Base-by-base conservation (phyloP, 2,888 invertebrate genomes). In the Apantesis nais region DNA sequence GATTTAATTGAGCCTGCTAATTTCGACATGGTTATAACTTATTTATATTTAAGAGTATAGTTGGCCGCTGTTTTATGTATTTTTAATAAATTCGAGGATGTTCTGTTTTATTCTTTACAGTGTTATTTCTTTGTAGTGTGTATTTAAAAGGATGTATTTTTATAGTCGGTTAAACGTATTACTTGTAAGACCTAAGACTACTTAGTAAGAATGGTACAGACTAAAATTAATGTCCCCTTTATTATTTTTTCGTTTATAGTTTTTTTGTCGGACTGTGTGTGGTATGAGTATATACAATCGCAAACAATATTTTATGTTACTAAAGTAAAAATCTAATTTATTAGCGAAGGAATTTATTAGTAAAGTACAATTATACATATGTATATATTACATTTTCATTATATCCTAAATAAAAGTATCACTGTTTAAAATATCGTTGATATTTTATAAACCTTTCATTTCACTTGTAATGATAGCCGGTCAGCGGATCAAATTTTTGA, bases 391-490 rank as follows among this genome's bases (percentile, higher is more conserved):
- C 1, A 29, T 16, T 58, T 58, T 58, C 7, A 58, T 58, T 58
- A 29, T 58, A 16, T 16, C 2, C 25, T 25, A 3, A 12, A n/a
- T n/a, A n/a, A 11, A 55, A 14, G 25, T 9, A 25, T 25, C 4
- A 25, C 11, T 4, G 25, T 55, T 55, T 55, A 55, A 52, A n/a
- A 19, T 9, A 9, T n/a, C n/a, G 22, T 58, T 58, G 29, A 5
- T n/a, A 52, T 22, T 31, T 48, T 22, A 65, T 55, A 16, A 72
- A 66, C n/a, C 63, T 37, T 48, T n/a, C 64, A 29, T 8, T 72
- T 66, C 78, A 79, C 86, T 86, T 86, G 74, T 95, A 95, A 79
- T 91, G 83, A 70, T 94, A 95, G 7, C 95, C 95, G 41, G 87
- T 85, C 75, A 85, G 70, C 0, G 91, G 82, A 55, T 93, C 91